These are phyloP conservation scores for Dreissena rostriformis DNA, from an alignment of 1,140 invertebrate genomes.

Conservation along the genomic window DNA sequence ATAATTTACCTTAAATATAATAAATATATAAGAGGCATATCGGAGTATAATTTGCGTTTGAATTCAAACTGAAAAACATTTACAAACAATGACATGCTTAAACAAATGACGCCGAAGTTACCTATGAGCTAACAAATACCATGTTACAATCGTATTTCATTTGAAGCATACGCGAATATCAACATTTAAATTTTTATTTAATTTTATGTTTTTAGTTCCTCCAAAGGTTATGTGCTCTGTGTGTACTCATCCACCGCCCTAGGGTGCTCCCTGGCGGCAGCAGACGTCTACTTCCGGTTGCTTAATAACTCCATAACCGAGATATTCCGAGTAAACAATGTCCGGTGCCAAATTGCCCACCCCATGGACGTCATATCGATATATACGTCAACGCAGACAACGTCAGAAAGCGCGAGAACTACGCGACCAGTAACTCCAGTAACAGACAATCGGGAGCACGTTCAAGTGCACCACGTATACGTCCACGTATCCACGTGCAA, in stretches of 20 bases:
- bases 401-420: not conserved
- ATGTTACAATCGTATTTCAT: too few relatives aligned
- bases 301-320: constrained; percentile 33
- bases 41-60: too few relatives aligned
- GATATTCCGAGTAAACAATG: constrained; percentile 14
- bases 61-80: too few relatives aligned
- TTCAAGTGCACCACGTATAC: too few relatives aligned
- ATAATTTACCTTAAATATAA: too few relatives aligned
- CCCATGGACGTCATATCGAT: constrained; percentile 50
- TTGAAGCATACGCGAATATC: too few relatives aligned
- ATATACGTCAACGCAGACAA: constrained; percentile 17
- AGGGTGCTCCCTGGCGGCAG: constrained; percentile 39
- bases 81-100: too few relatives aligned
- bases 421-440: not conserved
- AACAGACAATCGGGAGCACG: not conserved
- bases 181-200: not conserved
- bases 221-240: constrained; percentile 44
- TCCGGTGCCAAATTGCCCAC: constrained; percentile 24
- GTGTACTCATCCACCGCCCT: constrained; percentile 46
- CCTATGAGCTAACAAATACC: too few relatives aligned
- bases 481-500: constrained; percentile 2
- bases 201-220: constrained; percentile 1
- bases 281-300: constrained; percentile 46
- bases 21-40: too few relatives aligned
- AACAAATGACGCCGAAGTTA: too few relatives aligned